Evolutionary conservation across 2,888 invertebrate genomes (phyloP).

Genomic region (Erynnis tages): DNA sequence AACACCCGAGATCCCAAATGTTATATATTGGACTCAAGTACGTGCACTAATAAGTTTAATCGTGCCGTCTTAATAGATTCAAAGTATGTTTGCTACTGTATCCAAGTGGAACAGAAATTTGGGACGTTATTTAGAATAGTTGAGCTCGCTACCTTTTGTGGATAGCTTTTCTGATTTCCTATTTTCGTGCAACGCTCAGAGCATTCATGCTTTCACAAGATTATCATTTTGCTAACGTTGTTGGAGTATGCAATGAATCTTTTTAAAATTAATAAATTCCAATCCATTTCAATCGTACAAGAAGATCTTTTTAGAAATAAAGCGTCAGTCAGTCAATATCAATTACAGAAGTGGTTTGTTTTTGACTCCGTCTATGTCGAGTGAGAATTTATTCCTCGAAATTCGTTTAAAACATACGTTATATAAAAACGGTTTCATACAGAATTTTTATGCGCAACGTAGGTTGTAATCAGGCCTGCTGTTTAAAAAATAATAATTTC

Average conservation of each 20-base stretch:
- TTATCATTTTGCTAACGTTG: neutral
- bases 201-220: slow-evolving; percentile 3
- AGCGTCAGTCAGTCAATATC: too few species aligned
- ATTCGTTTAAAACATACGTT: neutral
- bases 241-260: too few species aligned
- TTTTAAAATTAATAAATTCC: too few species aligned
- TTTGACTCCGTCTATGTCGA: too few species aligned
- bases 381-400: too few species aligned
- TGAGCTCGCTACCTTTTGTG: neutral
- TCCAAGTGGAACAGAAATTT: slow-evolving; percentile 7
- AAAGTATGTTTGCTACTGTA: slow-evolving; percentile 18
- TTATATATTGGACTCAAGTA: slow-evolving; percentile 42
- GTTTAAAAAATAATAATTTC: neutral
- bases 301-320: too few species aligned
- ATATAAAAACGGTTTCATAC: neutral
- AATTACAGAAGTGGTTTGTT: too few species aligned
- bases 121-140: slow-evolving; percentile 6
- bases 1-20: slow-evolving; percentile 47
- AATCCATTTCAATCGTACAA: neutral
- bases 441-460: neutral
- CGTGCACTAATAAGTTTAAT: slow-evolving; percentile 35
- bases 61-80: slow-evolving; percentile 37
- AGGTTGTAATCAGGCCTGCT: neutral
- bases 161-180: slow-evolving; percentile 3
- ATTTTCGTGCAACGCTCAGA: neutral